Percentiles rank a stretch among this genome's conserved stretches.
Conservation (phyloP, 2,888 invertebrate species). For the Dolichomitus sp. region DNA sequence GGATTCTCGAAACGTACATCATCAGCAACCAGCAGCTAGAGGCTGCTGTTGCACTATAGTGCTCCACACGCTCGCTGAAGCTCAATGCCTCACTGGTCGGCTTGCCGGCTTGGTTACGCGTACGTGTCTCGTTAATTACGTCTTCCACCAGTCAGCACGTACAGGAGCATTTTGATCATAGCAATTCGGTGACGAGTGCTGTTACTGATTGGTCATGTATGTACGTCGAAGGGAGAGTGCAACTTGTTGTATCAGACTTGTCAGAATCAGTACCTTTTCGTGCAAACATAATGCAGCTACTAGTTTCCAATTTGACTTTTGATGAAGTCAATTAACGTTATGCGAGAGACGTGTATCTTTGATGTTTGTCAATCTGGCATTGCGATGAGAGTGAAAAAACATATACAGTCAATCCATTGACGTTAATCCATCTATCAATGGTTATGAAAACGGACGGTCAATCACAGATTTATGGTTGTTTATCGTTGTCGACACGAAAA, state of each 20-base stretch:
- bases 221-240: not conserved
- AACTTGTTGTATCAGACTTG: not conserved
- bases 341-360: not conserved
- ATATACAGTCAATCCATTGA: no score
- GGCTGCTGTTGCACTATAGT: constrained; percentile 35
- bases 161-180: constrained; percentile 51
- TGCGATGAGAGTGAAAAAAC: no score
- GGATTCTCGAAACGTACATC: constrained; percentile 63
- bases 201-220: constrained; percentile 6
- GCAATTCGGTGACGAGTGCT: constrained; percentile 33
- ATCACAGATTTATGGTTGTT: no score
- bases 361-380: not conserved
- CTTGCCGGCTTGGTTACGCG: constrained; percentile 54
- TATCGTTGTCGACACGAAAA: no score
- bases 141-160: constrained; percentile 59
- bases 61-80: constrained; percentile 38
- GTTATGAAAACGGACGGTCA: no score
- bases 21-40: constrained; percentile 50
- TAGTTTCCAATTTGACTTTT: not conserved
- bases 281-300: not conserved
- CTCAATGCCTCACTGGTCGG: constrained; percentile 50
- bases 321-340: not conserved
- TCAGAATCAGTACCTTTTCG: not conserved
- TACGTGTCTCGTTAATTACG: constrained; percentile 65
- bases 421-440: no score